Evolutionary conservation across 2,888 invertebrate genomes (phyloP), one percentile per base, ranked within the genome.

Genomic region (Leucania comma): DNA sequence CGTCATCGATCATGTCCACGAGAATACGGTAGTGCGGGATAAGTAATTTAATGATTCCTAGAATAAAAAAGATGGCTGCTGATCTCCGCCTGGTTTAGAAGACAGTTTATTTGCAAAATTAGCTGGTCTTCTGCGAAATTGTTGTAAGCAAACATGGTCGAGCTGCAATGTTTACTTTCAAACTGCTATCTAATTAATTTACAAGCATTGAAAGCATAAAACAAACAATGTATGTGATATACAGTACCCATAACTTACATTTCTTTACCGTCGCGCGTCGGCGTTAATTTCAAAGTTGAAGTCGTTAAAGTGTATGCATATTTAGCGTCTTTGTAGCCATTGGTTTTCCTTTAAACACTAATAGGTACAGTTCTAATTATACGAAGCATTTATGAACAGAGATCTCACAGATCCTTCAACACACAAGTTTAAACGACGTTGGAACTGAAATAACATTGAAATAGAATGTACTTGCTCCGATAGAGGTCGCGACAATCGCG

Each of bases 361-460:
- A 38, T 72, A 67, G 46, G 22, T 22, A 26, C 12, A 61, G 2
- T 20, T 56, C n/a, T 51, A 69, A 75, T 69, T 68, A 53, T n/a
- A 58, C 26, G 14, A 29, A 53, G 38, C 46, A 22, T 50, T 54
- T 51, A 51, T 29, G 17, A 66, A 54, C 32, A 54, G 42, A 63
- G 35, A 50, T 74, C n/a, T 10, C 14, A 35, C 29, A 64, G 69
- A 66, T 63, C 64, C 54, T 51, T 59, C 62, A 66, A 42, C 54
- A 70, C 42, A 77, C 60, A 77, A 67, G 46, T 60, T 46, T 62
- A 17, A 77, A 63, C 62, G 63, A 60, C 53, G 22, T 42, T 42
- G 54, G 56, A 48, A 61, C 67, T 64, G 78, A 17, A 72, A 68
- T 81, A 81, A 73, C 53, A 69, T 61, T 57, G 32, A 66, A 77